Evolutionary conservation across 2,888 invertebrate genomes (phyloP), one percentile per base, ranked within the genome.

Genomic region (Carpatolechia fugitivella): DNA sequence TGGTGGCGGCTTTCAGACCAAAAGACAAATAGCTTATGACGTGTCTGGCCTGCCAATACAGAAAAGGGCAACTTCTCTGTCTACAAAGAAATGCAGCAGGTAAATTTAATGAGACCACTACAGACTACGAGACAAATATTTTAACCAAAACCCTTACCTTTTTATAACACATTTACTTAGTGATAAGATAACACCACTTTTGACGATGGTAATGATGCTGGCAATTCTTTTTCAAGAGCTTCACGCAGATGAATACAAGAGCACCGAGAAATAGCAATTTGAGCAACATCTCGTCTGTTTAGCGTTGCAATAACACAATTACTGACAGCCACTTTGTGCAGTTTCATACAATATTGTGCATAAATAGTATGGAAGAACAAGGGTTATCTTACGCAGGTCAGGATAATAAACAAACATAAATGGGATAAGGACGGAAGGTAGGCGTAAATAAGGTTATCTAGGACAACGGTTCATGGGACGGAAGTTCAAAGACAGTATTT

Each of bases 201-300:
- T 18, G 18, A 11, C 29, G 29, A 13, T 20, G 11, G 13, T 54
- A 7, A 51, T 59, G 59, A 41, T 74, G 77, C 66, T 79, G 65
- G 63, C 51, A 54, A n/a, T 48, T 56, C 18, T 67, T 69, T 16
- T 78, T 80, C 20, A 89, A 61, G 59, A 87, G 60, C 68, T 87
- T 89, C 8, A 84, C 72, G 72, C 84, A 85, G 59, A 87, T 67
- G 58, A 86, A 84, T 65, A 85, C 70, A 0, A 89, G 57, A 52
- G 69, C 76, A 65, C 88, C 85, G 41, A 90, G 64, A n/a, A 90
- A 57, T 3, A 80, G 80, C 10, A 90, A 62, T 66, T 90, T 90
- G 1, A 90, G 68, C 63, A 89, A 71, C 89, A 89, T 85, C 14
- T 61, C 75, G 70, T 30, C 41, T 38, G 50, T 10, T 38, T 50